These are phyloP conservation scores for Polypterus senegalus DNA, from an alignment of 2,113 vertebrate genomes.

Conservation along the genomic window DNA sequence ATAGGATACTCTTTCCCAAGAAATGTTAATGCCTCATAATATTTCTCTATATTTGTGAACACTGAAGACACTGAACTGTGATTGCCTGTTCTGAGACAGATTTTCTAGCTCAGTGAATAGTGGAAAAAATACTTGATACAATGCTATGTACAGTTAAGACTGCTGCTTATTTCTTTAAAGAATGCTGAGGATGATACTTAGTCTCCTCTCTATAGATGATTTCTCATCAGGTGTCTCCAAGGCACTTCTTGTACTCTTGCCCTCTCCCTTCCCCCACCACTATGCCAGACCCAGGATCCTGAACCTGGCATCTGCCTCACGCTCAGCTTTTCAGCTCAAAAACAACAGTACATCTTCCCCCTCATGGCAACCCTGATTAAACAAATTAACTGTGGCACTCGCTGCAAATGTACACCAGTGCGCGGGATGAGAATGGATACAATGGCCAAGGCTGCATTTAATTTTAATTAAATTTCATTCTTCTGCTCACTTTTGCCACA, in stretches of 20 bases:
- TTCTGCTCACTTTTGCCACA: slow-evolving; percentile 75
- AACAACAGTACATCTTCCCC: slow-evolving; percentile 51
- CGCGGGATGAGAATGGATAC: slow-evolving; percentile 57
- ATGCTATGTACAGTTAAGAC: too few species aligned
- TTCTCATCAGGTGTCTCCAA: slow-evolving; percentile 28
- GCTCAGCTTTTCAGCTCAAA: slow-evolving; percentile 36
- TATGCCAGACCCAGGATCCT: slow-evolving; percentile 25
- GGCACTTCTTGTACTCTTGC: slow-evolving; percentile 27
- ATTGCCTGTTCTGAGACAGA: too few species aligned
- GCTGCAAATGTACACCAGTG: slow-evolving; percentile 55
- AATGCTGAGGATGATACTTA: too few species aligned
- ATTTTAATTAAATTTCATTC: slow-evolving; percentile 93
- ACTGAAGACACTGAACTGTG: too few species aligned
- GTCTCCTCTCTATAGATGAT: background rate
- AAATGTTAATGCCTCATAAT: too few species aligned
- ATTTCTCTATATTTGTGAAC: too few species aligned
- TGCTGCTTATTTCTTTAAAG: too few species aligned
- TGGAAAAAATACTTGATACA: too few species aligned
- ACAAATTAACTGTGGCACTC: slow-evolving; percentile 61
- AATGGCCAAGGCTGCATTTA: slow-evolving; percentile 74
- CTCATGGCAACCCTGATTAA: slow-evolving; percentile 58
- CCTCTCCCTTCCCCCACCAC: slow-evolving; percentile 8
- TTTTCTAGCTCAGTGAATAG: too few species aligned
- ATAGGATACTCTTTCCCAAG: too few species aligned
- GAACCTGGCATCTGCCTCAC: slow-evolving; percentile 40